Conservation (phyloP, 2,888 invertebrate genomes). For the Temnothorax unifasciatus region DNA sequence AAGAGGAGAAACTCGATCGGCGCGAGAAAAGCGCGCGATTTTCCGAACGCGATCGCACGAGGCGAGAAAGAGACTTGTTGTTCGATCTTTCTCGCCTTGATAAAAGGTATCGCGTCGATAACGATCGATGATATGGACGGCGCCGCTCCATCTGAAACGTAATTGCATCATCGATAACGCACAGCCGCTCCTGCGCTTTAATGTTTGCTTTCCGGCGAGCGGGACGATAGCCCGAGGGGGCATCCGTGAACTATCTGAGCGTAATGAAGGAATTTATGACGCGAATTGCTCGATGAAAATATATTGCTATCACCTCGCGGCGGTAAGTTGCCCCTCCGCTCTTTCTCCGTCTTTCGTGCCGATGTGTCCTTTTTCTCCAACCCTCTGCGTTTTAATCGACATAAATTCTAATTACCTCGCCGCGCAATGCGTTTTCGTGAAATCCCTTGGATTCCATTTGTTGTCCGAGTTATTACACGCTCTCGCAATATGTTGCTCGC, state of each 20-base stretch:
- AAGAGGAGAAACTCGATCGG: neutral
- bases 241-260: slow-evolving; percentile 54
- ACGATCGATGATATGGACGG: slow-evolving; percentile 58
- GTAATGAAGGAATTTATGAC: slow-evolving; percentile 70
- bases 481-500: slow-evolving; percentile 32
- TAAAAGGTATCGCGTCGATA: slow-evolving; percentile 69
- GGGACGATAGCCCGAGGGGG: slow-evolving; percentile 34
- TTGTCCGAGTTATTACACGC: slow-evolving; percentile 43
- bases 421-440: slow-evolving; percentile 34
- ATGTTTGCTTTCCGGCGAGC: slow-evolving; percentile 60
- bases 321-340: slow-evolving; percentile 4
- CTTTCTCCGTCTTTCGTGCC: neutral
- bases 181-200: slow-evolving; percentile 51
- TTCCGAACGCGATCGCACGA: neutral
- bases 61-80: neutral
- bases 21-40: neutral
- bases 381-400: slow-evolving; percentile 61
- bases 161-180: slow-evolving; percentile 73
- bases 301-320: slow-evolving; percentile 52
- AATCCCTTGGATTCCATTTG: slow-evolving; percentile 58
- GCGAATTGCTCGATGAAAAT: slow-evolving; percentile 68
- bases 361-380: slow-evolving; percentile 25
- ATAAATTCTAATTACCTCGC: slow-evolving; percentile 69
- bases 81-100: slow-evolving; percentile 58
- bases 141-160: slow-evolving; percentile 63